Base-by-base conservation (phyloP, 2,888 invertebrate genomes). In the Plagiodera versicolora region DNA sequence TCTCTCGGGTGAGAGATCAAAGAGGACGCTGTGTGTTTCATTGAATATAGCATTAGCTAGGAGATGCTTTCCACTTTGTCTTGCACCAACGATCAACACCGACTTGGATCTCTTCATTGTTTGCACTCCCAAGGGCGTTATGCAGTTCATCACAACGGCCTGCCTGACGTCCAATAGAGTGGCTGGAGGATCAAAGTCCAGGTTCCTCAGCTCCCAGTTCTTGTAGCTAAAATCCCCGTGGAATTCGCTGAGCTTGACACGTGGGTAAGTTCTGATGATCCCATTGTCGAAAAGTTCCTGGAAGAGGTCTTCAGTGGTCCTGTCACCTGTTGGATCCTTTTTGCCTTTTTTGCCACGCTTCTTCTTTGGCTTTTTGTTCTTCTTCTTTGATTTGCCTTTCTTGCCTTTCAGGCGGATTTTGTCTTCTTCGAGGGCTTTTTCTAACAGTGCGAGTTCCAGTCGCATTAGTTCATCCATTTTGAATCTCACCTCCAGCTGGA, bases 1-100 rank as follows among this genome's bases (percentile, higher is more conserved):
- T 67, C 87, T 86, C 47, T 84, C 79, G 0, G 92, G 88, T 0
- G 90, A 88, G 11, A 94, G 79, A 72, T 94, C 92, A 74, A 94
- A 89, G 11, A 93, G 77, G 45, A 90, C 86, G 3, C 92, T 87
- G 52, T 88, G 87, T 1, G 89, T 85, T 79, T 91, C 91, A 1
- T 86, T 86, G 66, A 91, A 92, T 24, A 94, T 82, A 0, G 90
- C 90, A 70, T 91, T 84, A 0, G 87, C 85, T 55, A 94, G 78
- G 63, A 89, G 83, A 71, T 84, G 86, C 78, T 93, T 92, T 0
- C 92, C 93, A 32, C 84, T 82, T 24, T 85, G 84, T 51, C 85
- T 81, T 0, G 91, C 87, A 0, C 93, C 93, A 24, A 86, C 86
- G 18, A 94, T 81, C 54, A 91, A 77, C 18, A 91, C 85, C 0